Conservation (phyloP, 2,113 vertebrate genomes). For the Cyanocitta stelleri region DNA sequence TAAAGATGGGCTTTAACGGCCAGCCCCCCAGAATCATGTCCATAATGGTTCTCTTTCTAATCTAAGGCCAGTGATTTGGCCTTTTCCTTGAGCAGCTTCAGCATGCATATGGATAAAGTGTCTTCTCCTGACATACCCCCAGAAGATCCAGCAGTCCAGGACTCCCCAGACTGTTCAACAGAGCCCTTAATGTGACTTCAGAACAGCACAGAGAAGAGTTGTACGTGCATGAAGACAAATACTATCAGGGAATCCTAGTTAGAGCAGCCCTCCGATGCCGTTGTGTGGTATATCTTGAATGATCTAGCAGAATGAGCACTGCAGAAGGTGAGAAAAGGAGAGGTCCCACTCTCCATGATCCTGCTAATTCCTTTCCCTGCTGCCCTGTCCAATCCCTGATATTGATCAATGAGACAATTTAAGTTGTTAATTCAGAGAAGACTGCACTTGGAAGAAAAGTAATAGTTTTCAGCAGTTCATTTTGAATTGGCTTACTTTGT, state of each 20-base stretch:
- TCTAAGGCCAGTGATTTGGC: too few relatives aligned
- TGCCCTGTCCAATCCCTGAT: neutral
- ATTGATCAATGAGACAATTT: neutral
- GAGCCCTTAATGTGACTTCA: neutral
- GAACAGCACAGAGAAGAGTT: neutral
- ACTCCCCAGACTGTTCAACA: fast-evolving
- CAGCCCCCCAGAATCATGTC: neutral
- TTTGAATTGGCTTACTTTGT: neutral
- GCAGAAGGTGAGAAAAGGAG: neutral
- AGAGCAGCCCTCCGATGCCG: neutral
- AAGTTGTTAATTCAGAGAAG: neutral
- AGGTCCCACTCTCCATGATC: neutral
- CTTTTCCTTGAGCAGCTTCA: neutral
- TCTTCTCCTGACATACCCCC: fast-evolving
- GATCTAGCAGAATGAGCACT: neutral
- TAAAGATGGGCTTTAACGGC: neutral
- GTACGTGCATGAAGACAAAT: neutral
- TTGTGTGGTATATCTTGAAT: neutral
- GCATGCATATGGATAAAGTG: fast-evolving
- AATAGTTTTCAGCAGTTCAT: neutral
- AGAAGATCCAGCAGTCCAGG: neutral
- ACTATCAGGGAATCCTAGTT: neutral
- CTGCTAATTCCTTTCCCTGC: neutral
- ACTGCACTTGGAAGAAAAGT: neutral
- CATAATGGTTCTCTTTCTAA: fast-evolving